Conservation (phyloP, 92 coral and sea anemone species). For the Bergia sp. region DNA sequence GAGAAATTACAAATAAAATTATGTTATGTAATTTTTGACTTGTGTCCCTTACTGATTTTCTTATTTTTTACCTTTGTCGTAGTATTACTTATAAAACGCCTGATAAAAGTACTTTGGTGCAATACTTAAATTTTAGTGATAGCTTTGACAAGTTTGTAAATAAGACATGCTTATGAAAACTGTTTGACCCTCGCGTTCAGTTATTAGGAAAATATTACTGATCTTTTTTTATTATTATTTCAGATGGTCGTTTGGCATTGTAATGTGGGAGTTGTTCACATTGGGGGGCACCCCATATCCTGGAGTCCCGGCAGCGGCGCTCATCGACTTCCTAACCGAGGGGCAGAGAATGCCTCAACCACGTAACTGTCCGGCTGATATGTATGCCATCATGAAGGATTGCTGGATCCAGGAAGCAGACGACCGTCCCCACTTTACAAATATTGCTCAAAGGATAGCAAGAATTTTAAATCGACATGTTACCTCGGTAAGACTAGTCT, state of each 20-base stretch:
- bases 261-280: conserved; percentile 60
- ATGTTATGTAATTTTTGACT: no score
- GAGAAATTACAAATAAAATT: no score
- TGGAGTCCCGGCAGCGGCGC: conserved; percentile 50
- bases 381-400: conserved; percentile 61
- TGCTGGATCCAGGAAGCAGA: conserved; percentile 56
- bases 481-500: conserved; percentile 30
- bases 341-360: conserved; percentile 62
- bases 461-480: conserved; percentile 48
- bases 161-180: no score
- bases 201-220: no score
- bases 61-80: no score
- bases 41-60: no score
- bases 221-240: no score
- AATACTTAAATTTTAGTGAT: no score
- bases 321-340: conserved; percentile 47
- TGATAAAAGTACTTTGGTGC: no score
- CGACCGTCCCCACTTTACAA: conserved; percentile 47
- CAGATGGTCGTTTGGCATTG: conserved; percentile 64
- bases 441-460: conserved; percentile 51
- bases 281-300: conserved; percentile 64
- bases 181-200: no score
- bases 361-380: conserved; percentile 54
- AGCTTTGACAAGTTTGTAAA: no score
- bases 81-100: no score